A percentile compares a stretch with the other conserved stretches of the same genome.
These are phyloP conservation scores for Microplitis manilae DNA, from an alignment of 2,888 invertebrate species.

Conservation along the genomic window DNA sequence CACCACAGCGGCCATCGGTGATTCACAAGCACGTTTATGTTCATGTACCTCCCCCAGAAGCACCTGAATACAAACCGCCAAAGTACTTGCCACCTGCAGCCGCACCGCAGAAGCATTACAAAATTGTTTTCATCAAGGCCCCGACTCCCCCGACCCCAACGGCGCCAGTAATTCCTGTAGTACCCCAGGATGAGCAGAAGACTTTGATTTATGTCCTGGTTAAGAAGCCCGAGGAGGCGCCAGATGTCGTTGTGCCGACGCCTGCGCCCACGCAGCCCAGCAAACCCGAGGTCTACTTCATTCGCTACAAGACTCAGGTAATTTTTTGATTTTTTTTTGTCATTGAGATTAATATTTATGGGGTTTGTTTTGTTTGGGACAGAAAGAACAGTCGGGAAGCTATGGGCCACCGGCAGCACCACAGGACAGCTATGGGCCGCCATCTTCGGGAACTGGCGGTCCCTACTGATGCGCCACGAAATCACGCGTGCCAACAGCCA, in stretches of 20 bases:
- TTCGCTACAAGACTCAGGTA: conserved; percentile 90
- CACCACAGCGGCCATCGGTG: conserved; percentile 81
- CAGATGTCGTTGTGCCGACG: conserved; percentile 84
- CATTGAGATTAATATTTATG: not conserved
- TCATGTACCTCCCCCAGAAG: conserved; percentile 90
- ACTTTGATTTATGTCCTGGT: conserved; percentile 90
- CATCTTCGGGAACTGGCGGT: conserved; percentile 56
- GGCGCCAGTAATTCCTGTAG: conserved; percentile 73
- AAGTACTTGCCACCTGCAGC: conserved; percentile 73
- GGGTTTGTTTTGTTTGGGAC: conserved; percentile 61
- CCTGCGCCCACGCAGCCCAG: conserved; percentile 88
- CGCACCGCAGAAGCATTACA: conserved; percentile 85
- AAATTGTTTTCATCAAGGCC: conserved; percentile 87
- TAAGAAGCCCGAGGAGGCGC: conserved; percentile 90
- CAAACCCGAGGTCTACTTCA: conserved; percentile 93
- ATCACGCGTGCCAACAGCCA: conserved; percentile 36
- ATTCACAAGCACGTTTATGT: conserved; percentile 94
- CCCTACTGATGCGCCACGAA: conserved; percentile 41
- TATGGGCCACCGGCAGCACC: conserved; percentile 70
- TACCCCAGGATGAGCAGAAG: conserved; percentile 91
- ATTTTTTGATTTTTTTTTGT: conserved; percentile 55
- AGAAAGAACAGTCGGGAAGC: conserved; percentile 66
- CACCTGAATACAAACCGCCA: conserved; percentile 81
- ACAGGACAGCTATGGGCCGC: conserved; percentile 73
- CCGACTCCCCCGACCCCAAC: conserved; percentile 73